Base-by-base conservation (phyloP, 2,797 vertebrate genomes). In the Hippocampus kuda region DNA sequence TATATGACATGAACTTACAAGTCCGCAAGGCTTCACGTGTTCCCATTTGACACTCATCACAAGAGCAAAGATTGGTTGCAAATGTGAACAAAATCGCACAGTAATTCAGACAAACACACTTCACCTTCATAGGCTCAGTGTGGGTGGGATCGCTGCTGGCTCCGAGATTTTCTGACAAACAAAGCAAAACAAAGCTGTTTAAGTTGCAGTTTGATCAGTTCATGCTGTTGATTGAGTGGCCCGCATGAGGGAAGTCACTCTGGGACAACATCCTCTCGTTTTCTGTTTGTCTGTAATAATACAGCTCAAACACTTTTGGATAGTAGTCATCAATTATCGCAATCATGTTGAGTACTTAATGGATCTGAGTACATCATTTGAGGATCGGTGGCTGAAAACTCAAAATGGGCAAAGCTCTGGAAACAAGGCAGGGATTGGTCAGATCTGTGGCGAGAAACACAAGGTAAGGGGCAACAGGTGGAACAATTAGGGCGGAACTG, bases 111-210 rank as follows among this genome's bases (percentile, higher is more conserved):
- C 42, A 68, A 54, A 48, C 68, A 51, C 30, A 62, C 59, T 18
- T 62, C n/a, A 18, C 22, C 38, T 65, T 49, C 34, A 42, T 53
- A 68, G 30, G 54, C 62, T 44, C 62, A 62, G 57, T 71, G 75
- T 81, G 81, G 72, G 83, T 85, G 82, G 83, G 79, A 84, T 75
- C 34, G 66, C 67, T 68, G 75, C 65, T 76, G 56, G 70, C 79
- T 62, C 79, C 74, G 71, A 81, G 68, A 59, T 69, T 67, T 67
- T 80, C 66, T 20, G 2, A 81, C 82, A 84, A 79, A 83, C 72
- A 75, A 26, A 66, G 30, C 51, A 41, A 68, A 59, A 49, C 56
- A 27, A 49, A 62, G 44, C 77, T 49, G 66, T 64, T 26, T 49
- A 66, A 76, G 78, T 84, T 76, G 77, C 68, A 80, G 71, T 75